Evolutionary conservation across 2,888 invertebrate species (phyloP), one percentile per base, ranked within the genome.

Genomic region (Noctuana brunneofusca): DNA sequence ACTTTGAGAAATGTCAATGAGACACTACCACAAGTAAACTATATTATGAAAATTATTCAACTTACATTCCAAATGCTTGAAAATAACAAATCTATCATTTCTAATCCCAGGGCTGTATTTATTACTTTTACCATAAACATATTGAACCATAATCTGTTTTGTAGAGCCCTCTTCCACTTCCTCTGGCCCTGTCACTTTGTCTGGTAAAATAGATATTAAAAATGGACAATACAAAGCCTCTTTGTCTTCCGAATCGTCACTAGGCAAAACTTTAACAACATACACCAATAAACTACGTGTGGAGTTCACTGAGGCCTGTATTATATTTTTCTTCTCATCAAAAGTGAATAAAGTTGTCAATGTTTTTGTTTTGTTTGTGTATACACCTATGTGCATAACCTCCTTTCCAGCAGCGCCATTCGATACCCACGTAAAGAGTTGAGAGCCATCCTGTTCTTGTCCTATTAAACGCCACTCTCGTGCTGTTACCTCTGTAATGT

Each of bases 381-480:
- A 95, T 46, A 93, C 85, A 0, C 95, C 95, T 66, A 95, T 92
- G 63, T 84, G 83, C 38, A 86, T 75, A 9, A 85, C 77, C 64
- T 88, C 85, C 60, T 78, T 79, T 12, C 68, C 73, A 27, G 75
- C 73, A 24, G 71, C 74, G 43, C 75, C 76, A n/a, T 71, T 74
- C 46, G 88, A 86, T 53, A 87, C 83, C 96, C 96, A 96, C 24
- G 95, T 93, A 32, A 96, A 91, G 27, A 96, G 80, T 74, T 96
- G 90, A 0, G 93, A 93, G 2, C 95, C 95, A 80, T 96, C 95
- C 80, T 95, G 95, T 78, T 97, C 96, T 82, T 96, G 96, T 0
- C 96, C 96, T 68, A 97, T 84, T 60, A 96, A 89, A 64, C 96
- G 94, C 96, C 96, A 96, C 89, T 96, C 95, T 69, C 94, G 93